Evolutionary conservation across 2,797 vertebrate genomes (phyloP), one percentile per base, ranked within the genome.

Genomic region (Poecilia gillii): DNA sequence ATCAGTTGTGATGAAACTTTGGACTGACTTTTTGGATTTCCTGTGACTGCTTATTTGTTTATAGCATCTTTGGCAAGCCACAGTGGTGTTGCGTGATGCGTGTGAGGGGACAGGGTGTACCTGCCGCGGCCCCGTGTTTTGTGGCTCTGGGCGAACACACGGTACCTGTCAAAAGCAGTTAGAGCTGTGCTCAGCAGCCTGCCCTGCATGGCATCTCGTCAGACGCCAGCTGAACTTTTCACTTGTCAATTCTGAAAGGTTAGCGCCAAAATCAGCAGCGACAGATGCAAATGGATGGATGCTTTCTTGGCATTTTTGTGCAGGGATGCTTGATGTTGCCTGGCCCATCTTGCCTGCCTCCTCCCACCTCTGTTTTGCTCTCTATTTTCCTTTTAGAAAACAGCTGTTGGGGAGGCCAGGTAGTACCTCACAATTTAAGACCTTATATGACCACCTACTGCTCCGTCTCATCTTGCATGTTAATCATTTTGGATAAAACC

Each of bases 211-310:
- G 82, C 95, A 93, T 94, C 91, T 91, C 93, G 92, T 96, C 96
- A 93, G 94, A 95, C 82, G 84, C 88, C 89, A 94, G 90, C 91
- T 96, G 95, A 96, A 96, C 96, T 96, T 96, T 96, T 96, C 95
- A 95, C 88, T 96, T 97, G 97, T 97, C 96, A 97, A 96, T 96
- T 95, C 95, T 94, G 92, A 98, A 98, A 98, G 96, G 96, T 97
- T 97, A 96, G 94, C 87, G 78, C 92, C 94, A 90, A 93, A 94
- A 96, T 91, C 94, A 90, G 94, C 92, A 92, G 91, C 92, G 95
- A 87, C 86, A 87, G 92, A 93, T 94, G 94, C 93, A 93, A 94
- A 92, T 93, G 93, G 95, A 94, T 91, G 90, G 94, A 91, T 92
- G 90, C 84, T 86, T 92, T 87, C 68, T 55, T 95, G 92, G 90